Conservation (phyloP, 2,797 vertebrate genomes). For the Diceros bicornis region DNA sequence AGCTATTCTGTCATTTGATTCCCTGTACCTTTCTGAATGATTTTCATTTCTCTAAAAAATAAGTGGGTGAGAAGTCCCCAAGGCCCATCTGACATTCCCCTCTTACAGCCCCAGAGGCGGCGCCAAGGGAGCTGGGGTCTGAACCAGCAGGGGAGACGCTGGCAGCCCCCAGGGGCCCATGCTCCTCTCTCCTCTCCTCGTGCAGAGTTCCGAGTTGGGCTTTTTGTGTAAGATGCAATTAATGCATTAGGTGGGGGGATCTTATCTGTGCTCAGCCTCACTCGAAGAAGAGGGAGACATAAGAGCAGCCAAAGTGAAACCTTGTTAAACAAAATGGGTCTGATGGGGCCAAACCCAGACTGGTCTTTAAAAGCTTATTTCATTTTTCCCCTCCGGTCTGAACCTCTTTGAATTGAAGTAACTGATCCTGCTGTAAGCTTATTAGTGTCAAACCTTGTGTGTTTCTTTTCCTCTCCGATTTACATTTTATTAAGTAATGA, state of each 20-base stretch:
- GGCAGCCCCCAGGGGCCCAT: not conserved
- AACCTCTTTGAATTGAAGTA: constrained; percentile 81
- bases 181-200: not conserved
- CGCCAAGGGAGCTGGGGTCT: not conserved
- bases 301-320: constrained; percentile 79
- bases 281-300: constrained; percentile 76
- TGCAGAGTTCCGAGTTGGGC: not conserved
- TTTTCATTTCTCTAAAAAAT: constrained; percentile 9
- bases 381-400: constrained; percentile 72
- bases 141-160: not conserved
- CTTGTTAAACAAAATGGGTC: constrained; percentile 80
- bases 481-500: constrained; percentile 79
- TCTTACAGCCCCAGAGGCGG: not conserved
- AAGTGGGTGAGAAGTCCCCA: not conserved
- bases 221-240: constrained; percentile 51
- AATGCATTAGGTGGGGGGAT: constrained; percentile 56
- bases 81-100: not conserved
- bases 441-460: constrained; percentile 73
- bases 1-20: not conserved
- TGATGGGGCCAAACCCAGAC: constrained; percentile 74
- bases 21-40: not conserved
- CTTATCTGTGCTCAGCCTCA: constrained; percentile 71
- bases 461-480: constrained; percentile 75
- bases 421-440: constrained; percentile 72
- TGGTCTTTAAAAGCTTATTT: constrained; percentile 82